phyloP scores from a whole-genome alignment of 1,140 invertebrate species.

The Lordiphosa clarofinis region DNA sequence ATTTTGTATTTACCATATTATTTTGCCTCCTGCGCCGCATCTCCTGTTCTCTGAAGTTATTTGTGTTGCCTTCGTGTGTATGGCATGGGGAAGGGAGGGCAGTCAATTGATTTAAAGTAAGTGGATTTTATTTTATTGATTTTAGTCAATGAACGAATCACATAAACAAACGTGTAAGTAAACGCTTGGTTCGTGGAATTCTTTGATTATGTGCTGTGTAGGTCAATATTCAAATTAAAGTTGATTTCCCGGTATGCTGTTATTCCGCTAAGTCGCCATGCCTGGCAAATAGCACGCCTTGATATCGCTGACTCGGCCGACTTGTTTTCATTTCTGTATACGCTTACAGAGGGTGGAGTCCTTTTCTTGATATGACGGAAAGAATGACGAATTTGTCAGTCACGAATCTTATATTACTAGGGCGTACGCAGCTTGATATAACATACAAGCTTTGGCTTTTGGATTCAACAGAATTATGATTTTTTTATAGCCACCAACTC shows the following conservation, averaged over 20 bases:
- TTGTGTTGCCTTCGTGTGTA: too few species aligned
- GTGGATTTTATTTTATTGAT: constrained; percentile 70
- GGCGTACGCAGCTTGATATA: too few species aligned
- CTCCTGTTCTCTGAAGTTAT: neutral
- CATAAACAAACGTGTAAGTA: constrained; percentile 3
- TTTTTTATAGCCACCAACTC: too few species aligned
- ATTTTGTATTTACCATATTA: constrained; percentile 23
- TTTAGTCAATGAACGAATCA: constrained; percentile 38
- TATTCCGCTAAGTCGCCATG: neutral
- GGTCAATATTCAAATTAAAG: constrained; percentile 18
- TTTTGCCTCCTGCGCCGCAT: constrained; percentile 8
- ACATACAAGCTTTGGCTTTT: too few species aligned
- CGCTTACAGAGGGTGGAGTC: neutral
- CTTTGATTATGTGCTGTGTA: constrained; percentile 30
- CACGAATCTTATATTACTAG: too few species aligned
- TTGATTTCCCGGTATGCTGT: neutral
- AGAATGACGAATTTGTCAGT: too few species aligned
- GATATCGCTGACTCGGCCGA: neutral
- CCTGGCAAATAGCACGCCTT: constrained; percentile 6
- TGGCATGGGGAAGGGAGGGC: too few species aligned
- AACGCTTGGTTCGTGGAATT: constrained; percentile 20
- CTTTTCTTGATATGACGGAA: too few species aligned
- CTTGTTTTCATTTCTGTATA: neutral
- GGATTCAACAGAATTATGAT: too few species aligned
- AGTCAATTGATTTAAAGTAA: constrained; percentile 62